Evolutionary conservation across 2,113 vertebrate genomes (phyloP), one percentile per base, ranked within the genome.

Genomic region (Planiliza haematocheilus): DNA sequence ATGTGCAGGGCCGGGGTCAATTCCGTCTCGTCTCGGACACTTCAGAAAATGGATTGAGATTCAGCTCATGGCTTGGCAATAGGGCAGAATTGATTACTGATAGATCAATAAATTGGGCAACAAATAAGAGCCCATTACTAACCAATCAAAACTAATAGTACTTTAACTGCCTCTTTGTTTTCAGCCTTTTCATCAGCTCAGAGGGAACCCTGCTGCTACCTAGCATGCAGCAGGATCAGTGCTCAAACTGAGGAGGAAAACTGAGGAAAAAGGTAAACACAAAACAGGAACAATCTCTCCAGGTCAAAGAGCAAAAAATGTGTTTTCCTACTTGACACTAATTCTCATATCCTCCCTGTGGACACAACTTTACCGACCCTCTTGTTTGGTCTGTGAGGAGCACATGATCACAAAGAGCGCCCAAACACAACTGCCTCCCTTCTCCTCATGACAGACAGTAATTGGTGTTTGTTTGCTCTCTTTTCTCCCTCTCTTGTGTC

Each of bases 381-480:
- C 36, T 70, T 82, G 61, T 80, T 82, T 57, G 56, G 45, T 56
- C 56, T 75, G 67, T 24, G 51, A 77, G 67, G 12, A 77, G 46
- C 63, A 56, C 55, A 76, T 74, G 67, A 79, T 72, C 73, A 74
- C 63, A 61, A 61, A 50, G 76, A 59, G 63, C 4, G 36, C 37
- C 64, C 41, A 81, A 84, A 83, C 78, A 81, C 46, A 60, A 73
- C 60, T 71, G 38, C 62, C 48, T 52, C 18, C 16, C 56, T 39
- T 34, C 63, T 85, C 57, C 41, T 70, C 24, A 4, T 86, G 86
- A 89, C 48, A 6, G 86, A 85, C 84, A 84, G 80, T 90, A 91
- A 92, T 89, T 87, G 85, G 84, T 84, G 86, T 92, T 91, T 93
- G 87, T 92, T 90, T 90, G 78, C 79, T 65, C 75, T 87, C 76